phyloP scores from a whole-genome alignment of 2,888 invertebrate species.

The Eristalis tenax region DNA sequence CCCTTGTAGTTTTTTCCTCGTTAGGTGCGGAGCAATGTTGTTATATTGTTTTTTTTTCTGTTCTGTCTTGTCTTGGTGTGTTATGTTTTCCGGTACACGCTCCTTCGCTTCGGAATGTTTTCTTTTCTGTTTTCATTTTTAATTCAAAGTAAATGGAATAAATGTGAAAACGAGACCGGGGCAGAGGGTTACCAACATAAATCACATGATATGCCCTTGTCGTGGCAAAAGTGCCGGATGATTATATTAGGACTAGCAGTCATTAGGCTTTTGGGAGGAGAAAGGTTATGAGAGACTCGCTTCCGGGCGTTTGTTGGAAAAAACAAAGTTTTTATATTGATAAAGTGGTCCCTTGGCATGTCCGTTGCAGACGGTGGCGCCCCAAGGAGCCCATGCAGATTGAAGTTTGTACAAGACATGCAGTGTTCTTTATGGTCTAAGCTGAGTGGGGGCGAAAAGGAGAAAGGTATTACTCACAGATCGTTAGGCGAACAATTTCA shows the following conservation, averaged over 20 bases:
- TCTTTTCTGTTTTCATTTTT: slow-evolving; percentile 26
- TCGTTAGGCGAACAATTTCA: too few species aligned
- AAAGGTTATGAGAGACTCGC: background rate
- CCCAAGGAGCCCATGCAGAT: too few species aligned
- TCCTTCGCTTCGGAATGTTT: background rate
- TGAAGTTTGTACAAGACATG: too few species aligned
- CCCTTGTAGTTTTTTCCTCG: slow-evolving; percentile 13
- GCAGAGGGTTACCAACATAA: background rate
- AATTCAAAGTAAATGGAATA: slow-evolving; percentile 26
- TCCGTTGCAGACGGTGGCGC: too few species aligned
- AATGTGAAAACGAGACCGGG: slow-evolving; percentile 4
- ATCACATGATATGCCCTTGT: background rate
- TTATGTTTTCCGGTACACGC: slow-evolving; percentile 36
- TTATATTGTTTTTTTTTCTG: slow-evolving; percentile 8
- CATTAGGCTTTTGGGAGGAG: background rate
- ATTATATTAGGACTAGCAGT: background rate
- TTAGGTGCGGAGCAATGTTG: slow-evolving; percentile 21
- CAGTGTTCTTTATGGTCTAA: too few species aligned
- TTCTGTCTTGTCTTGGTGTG: slow-evolving; percentile 37
- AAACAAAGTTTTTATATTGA: background rate
- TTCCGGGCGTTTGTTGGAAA: background rate
- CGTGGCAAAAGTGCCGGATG: background rate
- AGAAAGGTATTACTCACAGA: too few species aligned
- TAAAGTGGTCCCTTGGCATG: background rate
- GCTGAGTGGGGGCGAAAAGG: too few species aligned